A percentile compares a stretch with the other conserved stretches of the same genome.
phyloP scores from a whole-genome alignment of 2,113 vertebrate species.

The Nansenia antarctica region DNA sequence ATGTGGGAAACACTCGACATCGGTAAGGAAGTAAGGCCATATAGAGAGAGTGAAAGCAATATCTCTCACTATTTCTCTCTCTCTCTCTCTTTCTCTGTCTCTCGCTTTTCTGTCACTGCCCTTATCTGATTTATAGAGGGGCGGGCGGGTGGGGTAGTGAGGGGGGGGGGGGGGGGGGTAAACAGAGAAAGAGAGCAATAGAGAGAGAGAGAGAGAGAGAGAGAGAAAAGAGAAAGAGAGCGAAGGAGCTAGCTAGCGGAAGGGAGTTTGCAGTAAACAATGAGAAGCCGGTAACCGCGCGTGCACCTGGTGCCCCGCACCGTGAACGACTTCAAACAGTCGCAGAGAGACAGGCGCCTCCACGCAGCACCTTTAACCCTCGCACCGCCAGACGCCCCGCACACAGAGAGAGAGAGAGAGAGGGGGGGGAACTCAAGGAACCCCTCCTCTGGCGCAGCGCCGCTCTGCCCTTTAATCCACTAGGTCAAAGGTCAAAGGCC shows the following conservation, averaged over 20 bases:
- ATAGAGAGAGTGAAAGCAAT: background rate
- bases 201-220: constrained; percentile 28
- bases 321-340: constrained; percentile 70
- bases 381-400: constrained; percentile 47
- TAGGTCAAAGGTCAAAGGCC: background rate
- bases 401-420: too few relatives aligned
- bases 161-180: constrained; percentile 11
- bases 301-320: constrained; percentile 82
- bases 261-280: constrained; percentile 84
- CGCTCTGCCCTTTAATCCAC: too few relatives aligned
- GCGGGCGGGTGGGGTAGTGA: too few relatives aligned
- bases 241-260: constrained; percentile 68
- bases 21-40: background rate
- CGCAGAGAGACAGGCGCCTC: constrained; percentile 58
- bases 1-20: background rate
- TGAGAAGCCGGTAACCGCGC: constrained; percentile 78
- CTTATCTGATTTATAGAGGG: background rate
- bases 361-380: constrained; percentile 66
- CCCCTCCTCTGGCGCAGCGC: too few relatives aligned
- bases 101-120: constrained; percentile 36
- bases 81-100: constrained; percentile 19
- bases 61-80: constrained; percentile 26
- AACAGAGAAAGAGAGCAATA: constrained; percentile 56
- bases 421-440: background rate
- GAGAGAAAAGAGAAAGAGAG: constrained; percentile 40